Percentiles rank a stretch among this genome's conserved stretches.
Conservation (phyloP, 2,888 invertebrate species). For the Polyommatus iphigenia region DNA sequence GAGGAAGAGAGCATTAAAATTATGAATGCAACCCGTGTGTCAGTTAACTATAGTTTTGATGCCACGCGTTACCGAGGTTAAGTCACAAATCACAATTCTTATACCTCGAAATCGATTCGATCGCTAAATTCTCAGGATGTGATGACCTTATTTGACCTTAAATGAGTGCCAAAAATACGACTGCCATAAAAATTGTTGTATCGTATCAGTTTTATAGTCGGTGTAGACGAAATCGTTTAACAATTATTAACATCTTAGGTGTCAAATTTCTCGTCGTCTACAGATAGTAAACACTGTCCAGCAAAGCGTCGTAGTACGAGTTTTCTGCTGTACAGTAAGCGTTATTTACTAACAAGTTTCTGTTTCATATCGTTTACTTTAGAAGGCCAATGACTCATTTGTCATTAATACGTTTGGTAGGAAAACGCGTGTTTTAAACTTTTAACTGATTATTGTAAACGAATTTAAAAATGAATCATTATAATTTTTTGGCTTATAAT, state of each 20-base stretch:
- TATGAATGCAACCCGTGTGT: too few species aligned
- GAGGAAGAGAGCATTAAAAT: too few species aligned
- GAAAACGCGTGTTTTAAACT: neutral
- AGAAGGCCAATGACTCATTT: neutral
- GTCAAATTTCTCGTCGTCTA: slow-evolving; percentile 13
- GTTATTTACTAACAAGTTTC: neutral
- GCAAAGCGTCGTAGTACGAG: neutral
- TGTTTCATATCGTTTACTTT: neutral
- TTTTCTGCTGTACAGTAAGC: neutral
- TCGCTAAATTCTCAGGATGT: neutral
- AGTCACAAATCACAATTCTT: neutral
- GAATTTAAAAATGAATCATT: neutral
- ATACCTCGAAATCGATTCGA: neutral
- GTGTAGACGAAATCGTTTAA: neutral
- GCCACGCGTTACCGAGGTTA: neutral
- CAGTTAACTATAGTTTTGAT: neutral
- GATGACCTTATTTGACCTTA: neutral
- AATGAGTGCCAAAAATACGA: neutral
- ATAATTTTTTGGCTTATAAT: neutral
- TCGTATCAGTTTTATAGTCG: neutral
- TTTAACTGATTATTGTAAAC: neutral
- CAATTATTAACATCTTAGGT: neutral
- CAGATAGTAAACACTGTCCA: neutral
- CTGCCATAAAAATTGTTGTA: neutral
- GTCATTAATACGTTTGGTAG: neutral